Evolutionary conservation across 2,888 invertebrate genomes (phyloP).

Genomic region (Taenaris catops): DNA sequence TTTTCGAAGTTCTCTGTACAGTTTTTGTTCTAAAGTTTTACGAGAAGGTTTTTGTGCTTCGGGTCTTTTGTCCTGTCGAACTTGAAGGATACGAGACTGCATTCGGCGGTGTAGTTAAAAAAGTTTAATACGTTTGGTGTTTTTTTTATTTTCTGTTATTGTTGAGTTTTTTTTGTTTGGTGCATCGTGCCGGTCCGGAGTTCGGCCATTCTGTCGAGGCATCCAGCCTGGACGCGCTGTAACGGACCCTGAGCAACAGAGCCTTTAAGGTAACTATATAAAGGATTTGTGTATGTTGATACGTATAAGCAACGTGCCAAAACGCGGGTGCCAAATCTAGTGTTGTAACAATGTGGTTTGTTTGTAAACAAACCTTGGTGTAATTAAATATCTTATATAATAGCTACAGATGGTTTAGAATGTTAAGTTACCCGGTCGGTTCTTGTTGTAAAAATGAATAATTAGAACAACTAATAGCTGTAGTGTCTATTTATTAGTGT

Average conservation of each 20-base stretch:
- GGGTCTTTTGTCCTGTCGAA: slow-evolving; percentile 54
- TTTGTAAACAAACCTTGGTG: slow-evolving; percentile 23
- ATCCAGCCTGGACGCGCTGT: slow-evolving; percentile 65
- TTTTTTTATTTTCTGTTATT: slow-evolving; percentile 62
- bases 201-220: slow-evolving; percentile 66
- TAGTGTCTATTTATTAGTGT: too few relatives aligned
- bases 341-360: slow-evolving; percentile 14
- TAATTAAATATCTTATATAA: too few relatives aligned
- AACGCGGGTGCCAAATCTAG: slow-evolving; percentile 8
- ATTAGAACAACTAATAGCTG: too few relatives aligned
- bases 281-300: slow-evolving; percentile 25
- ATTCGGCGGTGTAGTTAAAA: slow-evolving; percentile 60
- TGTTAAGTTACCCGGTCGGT: too few relatives aligned
- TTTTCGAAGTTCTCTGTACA: slow-evolving; percentile 73
- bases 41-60: slow-evolving; percentile 67
- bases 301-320: slow-evolving; percentile 10
- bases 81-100: slow-evolving; percentile 57
- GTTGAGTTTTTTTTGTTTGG: slow-evolving; percentile 77
- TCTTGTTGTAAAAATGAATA: too few relatives aligned
- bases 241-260: slow-evolving; percentile 63
- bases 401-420: too few relatives aligned
- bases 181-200: slow-evolving; percentile 75
- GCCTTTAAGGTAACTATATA: slow-evolving; percentile 74
- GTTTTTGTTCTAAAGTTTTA: slow-evolving; percentile 74
- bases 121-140: slow-evolving; percentile 69